Evolutionary conservation across 2,797 vertebrate species (phyloP).

Genomic region (Poecilia wingei): DNA sequence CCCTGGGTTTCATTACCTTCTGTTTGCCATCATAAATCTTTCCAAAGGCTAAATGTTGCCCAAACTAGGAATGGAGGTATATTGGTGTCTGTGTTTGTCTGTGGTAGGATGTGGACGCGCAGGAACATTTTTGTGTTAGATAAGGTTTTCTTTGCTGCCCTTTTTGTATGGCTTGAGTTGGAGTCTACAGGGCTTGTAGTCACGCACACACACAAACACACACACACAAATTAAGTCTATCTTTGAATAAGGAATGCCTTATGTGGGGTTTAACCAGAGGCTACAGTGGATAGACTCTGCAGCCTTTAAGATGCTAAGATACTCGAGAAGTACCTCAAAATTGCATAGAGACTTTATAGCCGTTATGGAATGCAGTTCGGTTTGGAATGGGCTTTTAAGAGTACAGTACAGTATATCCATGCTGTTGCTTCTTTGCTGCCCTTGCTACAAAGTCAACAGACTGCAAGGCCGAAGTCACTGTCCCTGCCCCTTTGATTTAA

Average conservation of each 20-base stretch:
- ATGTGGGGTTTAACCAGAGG: conserved; percentile 31
- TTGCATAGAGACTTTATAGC: conserved; percentile 57
- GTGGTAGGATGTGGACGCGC: conserved; percentile 8
- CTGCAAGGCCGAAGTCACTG: conserved; percentile 77
- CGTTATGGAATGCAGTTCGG: conserved; percentile 58
- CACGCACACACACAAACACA: background rate
- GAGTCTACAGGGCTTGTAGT: conserved; percentile 19
- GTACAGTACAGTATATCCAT: conserved; percentile 71
- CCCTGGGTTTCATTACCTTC: conserved; percentile 74
- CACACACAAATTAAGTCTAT: conserved; percentile 43
- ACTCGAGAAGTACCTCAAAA: conserved; percentile 53
- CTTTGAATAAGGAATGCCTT: conserved; percentile 44
- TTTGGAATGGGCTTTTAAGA: conserved; percentile 58
- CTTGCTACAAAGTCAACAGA: conserved; percentile 84
- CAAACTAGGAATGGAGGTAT: conserved; percentile 64
- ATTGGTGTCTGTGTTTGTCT: conserved; percentile 42
- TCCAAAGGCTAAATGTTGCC: conserved; percentile 62
- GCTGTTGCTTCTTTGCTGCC: conserved; percentile 67
- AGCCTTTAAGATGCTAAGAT: conserved; percentile 50
- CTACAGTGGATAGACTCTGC: conserved; percentile 41
- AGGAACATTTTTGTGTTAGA: conserved; percentile 18
- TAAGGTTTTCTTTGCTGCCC: conserved; percentile 26
- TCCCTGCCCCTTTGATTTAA: conserved; percentile 80
- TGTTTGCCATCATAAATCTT: conserved; percentile 72
- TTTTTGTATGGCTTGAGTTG: conserved; percentile 21